A percentile compares a stretch with the other conserved stretches of the same genome.
phyloP scores from a whole-genome alignment of 2,797 vertebrate genomes.

The Ctenochaetus hawaiiensis region DNA sequence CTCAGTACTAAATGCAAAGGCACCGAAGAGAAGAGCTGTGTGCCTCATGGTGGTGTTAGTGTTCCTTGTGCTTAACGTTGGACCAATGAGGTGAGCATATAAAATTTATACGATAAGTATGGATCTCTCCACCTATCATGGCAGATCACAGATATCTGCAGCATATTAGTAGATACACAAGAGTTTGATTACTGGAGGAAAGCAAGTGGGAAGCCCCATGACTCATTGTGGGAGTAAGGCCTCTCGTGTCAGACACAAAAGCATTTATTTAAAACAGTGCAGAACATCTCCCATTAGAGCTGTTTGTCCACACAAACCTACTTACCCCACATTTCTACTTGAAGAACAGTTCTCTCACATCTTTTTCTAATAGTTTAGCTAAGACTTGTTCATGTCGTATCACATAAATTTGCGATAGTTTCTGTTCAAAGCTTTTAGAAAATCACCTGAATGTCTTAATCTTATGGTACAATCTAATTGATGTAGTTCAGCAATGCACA shows the following conservation, averaged over 20 bases:
- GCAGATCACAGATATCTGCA: slow-evolving; percentile 1
- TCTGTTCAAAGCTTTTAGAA: not conserved
- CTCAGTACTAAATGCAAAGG: slow-evolving; percentile 87
- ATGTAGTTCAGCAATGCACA: not conserved
- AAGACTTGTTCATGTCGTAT: not conserved
- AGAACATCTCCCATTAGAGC: slow-evolving; percentile 20
- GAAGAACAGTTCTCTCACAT: not conserved
- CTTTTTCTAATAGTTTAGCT: not conserved
- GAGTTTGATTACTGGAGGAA: slow-evolving; percentile 48
- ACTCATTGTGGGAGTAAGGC: slow-evolving; percentile 62
- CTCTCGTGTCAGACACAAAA: slow-evolving; percentile 29
- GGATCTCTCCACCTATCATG: not conserved
- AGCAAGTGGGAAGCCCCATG: slow-evolving; percentile 64
- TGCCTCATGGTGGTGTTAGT: slow-evolving; percentile 93
- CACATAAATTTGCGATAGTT: not conserved
- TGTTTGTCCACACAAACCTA: slow-evolving; percentile 1
- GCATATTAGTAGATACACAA: slow-evolving; percentile 5
- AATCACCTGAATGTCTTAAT: not conserved
- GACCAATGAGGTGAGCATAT: slow-evolving; percentile 88
- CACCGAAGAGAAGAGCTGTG: slow-evolving; percentile 91
- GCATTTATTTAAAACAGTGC: slow-evolving; percentile 48
- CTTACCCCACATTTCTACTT: not conserved
- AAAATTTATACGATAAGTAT: not conserved
- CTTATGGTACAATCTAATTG: not conserved
- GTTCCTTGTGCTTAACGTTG: slow-evolving; percentile 90